Conservation (phyloP, 2,888 invertebrate species). For the Acheta domesticus region DNA sequence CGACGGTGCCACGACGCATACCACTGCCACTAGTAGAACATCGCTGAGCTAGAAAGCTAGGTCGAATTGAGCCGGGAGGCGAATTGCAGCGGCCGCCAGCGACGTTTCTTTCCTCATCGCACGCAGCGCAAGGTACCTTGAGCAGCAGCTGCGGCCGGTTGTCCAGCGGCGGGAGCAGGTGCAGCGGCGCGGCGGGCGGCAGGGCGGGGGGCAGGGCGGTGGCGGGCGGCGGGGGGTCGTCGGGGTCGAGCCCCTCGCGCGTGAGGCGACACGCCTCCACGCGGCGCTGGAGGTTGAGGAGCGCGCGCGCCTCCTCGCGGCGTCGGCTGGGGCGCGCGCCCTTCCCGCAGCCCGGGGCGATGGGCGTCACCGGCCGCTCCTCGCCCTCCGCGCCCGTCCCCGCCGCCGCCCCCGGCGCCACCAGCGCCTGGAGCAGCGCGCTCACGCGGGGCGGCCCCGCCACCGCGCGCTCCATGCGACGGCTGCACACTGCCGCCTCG, state of each 20-base stretch:
- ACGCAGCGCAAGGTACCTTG: constrained; percentile 46
- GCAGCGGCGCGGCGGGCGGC: constrained; percentile 44
- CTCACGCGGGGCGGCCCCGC: background rate
- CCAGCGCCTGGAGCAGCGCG: background rate
- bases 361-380: background rate
- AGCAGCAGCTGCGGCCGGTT: constrained; percentile 49
- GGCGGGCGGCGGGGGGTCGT: background rate
- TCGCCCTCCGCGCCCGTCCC: background rate
- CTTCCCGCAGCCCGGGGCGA: constrained; percentile 43
- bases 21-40: no score
- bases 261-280: constrained; percentile 57
- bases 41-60: no score
- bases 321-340: constrained; percentile 57
- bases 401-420: background rate
- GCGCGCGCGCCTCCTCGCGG: constrained; percentile 65
- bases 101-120: no score
- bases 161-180: constrained; percentile 40
- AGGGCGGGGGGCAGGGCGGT: constrained; percentile 46
- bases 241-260: background rate
- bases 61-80: no score
- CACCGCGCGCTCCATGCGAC: background rate
- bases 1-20: no score
- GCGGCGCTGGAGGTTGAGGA: constrained; percentile 67
- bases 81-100: no score
- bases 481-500: background rate